These are phyloP conservation scores for Beris morrisii DNA, from an alignment of 2,888 invertebrate genomes.

Conservation along the genomic window DNA sequence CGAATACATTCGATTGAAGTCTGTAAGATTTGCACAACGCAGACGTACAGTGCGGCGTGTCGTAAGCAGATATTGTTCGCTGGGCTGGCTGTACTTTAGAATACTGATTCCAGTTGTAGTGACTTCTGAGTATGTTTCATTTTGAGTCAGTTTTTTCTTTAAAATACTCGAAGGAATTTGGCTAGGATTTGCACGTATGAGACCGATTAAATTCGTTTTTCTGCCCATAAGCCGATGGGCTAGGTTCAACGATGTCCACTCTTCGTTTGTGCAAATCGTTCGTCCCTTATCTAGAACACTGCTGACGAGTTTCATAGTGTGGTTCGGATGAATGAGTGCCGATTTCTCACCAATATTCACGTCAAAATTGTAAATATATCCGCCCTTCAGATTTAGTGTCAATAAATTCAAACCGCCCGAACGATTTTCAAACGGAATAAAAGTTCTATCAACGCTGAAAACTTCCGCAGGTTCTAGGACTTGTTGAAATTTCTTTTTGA, in stretches of 20 bases:
- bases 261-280: constrained; percentile 3
- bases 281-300: constrained; percentile 14
- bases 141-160: neutral
- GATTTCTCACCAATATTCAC: neutral
- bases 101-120: neutral
- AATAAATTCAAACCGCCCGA: constrained; percentile 6
- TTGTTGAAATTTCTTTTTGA: constrained; percentile 35
- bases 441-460: constrained; percentile 37
- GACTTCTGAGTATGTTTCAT: constrained; percentile 5
- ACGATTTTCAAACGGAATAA: constrained; percentile 27
- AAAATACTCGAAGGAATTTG: constrained; percentile 1
- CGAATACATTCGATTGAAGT: constrained; percentile 6
- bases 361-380: constrained; percentile 14
- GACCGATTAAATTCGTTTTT: constrained; percentile 11
- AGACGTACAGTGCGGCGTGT: neutral
- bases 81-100: neutral
- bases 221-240: constrained; percentile 1
- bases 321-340: neutral
- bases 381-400: constrained; percentile 6
- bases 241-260: constrained; percentile 6
- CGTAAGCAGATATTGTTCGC: constrained; percentile 14
- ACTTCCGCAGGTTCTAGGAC: constrained; percentile 31
- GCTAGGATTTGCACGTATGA: neutral
- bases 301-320: neutral
- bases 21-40: neutral